Evolutionary conservation across 2,797 vertebrate species (phyloP).

Genomic region (Chaetophractus vellerosus): DNA sequence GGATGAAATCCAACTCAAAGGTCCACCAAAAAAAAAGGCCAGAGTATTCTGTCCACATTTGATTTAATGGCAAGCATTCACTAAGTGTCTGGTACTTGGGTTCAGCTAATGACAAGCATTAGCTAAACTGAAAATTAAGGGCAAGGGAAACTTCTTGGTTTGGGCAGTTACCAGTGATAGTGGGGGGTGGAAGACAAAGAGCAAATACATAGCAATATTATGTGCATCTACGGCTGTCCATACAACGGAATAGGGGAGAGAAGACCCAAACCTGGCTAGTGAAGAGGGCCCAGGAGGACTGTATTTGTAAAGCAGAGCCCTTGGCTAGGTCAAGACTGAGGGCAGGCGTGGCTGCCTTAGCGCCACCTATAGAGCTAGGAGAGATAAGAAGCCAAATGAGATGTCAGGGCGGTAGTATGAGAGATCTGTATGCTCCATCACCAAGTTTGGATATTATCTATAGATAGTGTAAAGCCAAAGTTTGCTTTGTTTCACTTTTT

Average conservation of each 20-base stretch:
- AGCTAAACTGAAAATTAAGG: not conserved
- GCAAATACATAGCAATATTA: not conserved
- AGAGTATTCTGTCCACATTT: not conserved
- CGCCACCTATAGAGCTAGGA: not conserved
- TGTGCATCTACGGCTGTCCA: not conserved
- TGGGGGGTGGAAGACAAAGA: not conserved
- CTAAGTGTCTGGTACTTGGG: not conserved
- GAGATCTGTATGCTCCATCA: not conserved
- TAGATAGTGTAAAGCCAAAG: not conserved
- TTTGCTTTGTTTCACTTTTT: not conserved
- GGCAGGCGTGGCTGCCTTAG: not conserved
- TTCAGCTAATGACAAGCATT: not conserved
- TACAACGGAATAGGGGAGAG: not conserved
- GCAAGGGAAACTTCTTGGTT: not conserved
- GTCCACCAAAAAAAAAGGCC: not conserved
- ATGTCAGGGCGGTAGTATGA: not conserved
- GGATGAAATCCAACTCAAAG: not conserved
- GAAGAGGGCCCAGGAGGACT: not conserved
- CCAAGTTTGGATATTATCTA: not conserved
- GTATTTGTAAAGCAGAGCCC: not conserved
- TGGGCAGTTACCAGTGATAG: not conserved
- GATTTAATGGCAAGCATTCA: constrained; percentile 12
- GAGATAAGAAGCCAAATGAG: not conserved
- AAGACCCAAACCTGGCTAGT: constrained; percentile 2
- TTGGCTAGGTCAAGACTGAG: constrained; percentile 9